Evolutionary conservation across 92 coral and sea anemone species (phyloP).

Genomic region (Epizoanthus ramosus): DNA sequence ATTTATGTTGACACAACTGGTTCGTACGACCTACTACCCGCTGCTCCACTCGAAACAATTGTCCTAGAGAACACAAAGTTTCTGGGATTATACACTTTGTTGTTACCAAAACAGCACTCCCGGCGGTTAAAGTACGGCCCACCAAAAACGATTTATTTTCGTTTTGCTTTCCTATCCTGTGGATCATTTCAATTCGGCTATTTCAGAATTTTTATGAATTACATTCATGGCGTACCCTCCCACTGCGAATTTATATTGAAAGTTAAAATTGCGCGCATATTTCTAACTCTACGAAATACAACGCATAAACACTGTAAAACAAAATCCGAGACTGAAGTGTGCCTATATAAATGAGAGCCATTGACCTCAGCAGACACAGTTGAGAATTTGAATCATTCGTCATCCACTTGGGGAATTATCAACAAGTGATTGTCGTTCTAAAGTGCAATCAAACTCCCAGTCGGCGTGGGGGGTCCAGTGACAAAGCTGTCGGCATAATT

Average conservation of each 20-base stretch:
- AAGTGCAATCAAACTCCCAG: not conserved
- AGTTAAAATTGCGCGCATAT: not conserved
- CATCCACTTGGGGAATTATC: constrained; percentile 1
- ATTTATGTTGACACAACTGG: not conserved
- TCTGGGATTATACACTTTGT: not conserved
- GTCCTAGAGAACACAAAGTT: not conserved
- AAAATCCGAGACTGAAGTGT: not conserved
- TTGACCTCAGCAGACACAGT: not conserved
- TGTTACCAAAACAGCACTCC: constrained; percentile 21
- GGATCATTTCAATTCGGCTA: not conserved
- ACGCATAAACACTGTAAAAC: not conserved
- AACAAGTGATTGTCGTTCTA: constrained; percentile 12
- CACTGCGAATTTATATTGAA: constrained; percentile 9
- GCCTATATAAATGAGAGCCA: not conserved
- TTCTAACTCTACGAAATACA: not conserved
- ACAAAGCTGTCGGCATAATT: constrained; percentile 15
- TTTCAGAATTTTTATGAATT: constrained; percentile 1
- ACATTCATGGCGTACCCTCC: not conserved
- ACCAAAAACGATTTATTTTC: constrained; percentile 39
- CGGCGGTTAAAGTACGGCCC: constrained; percentile 33
- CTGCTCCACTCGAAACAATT: not conserved
- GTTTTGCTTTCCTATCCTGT: constrained; percentile 11
- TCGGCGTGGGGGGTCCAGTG: constrained; percentile 29
- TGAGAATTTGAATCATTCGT: constrained; percentile 1
- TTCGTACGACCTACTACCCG: not conserved